Evolutionary conservation across 2,113 vertebrate species (phyloP), one percentile per base, ranked within the genome.

Genomic region (Trichomycterus rosablanca): DNA sequence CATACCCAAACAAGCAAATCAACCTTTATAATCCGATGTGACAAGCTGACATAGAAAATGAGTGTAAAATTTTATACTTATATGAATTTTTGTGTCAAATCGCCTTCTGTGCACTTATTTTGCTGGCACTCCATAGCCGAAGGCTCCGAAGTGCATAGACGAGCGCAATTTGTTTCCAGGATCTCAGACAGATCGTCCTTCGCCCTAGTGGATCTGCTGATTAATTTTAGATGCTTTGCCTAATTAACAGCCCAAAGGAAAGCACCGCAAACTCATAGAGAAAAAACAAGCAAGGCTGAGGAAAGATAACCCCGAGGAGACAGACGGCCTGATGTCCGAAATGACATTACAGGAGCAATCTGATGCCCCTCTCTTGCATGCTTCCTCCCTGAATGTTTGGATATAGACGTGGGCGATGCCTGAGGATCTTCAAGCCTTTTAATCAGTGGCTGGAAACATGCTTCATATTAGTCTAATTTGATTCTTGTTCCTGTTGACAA

Each of bases 41-140:
- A 97, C 96, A 97, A 93, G 93, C 93, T 97, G 94, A 97, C 95
- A 97, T 88, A 85, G 77, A 95, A 96, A 97, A 96, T 97, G 87
- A 97, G 92, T 90, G 92, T 92, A 91, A 90, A 89, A 89, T 91
- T 84, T 87, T 91, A 91, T 90, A 89, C 86, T 84, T 93, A 90
- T 91, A 90, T 91, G 89, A 92, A 96, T 98, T 93, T 97, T 95
- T 97, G 89, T 98, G 95, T 96, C 93, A 97, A 82, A 89, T 86
- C 80, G 78, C 89, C 84, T 88, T 93, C 92, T 95, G 92, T 92
- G 87, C 86, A 80, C 85, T 92, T 92, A 87, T 91, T 92, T 90
- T 75, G 86, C 84, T 84, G 83, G 79, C 85, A 76, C 86, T 84
- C 86, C 85, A 88, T 97, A 94, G 96, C 95, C 90, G 88, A 92